These are phyloP conservation scores for Manduca sexta DNA, from an alignment of 1,140 invertebrate genomes.

Conservation along the genomic window DNA sequence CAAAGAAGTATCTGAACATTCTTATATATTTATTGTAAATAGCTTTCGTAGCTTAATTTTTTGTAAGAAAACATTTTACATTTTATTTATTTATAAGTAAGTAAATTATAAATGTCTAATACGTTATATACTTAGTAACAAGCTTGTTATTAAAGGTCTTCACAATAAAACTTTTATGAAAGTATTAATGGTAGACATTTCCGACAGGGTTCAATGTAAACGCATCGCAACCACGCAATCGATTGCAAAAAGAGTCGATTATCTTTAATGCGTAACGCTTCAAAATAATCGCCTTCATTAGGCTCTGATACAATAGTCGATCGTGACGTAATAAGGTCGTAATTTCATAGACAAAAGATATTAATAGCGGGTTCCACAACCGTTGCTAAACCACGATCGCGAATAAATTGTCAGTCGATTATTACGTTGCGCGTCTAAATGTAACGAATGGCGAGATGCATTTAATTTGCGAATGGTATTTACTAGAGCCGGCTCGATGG, in stretches of 20 bases:
- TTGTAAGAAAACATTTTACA: no score
- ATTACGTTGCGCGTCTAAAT: not conserved
- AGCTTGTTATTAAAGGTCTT: no score
- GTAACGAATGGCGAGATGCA: not conserved
- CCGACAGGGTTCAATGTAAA: constrained; percentile 5
- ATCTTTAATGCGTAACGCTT: constrained; percentile 2
- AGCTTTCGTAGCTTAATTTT: not conserved
- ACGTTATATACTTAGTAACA: no score
- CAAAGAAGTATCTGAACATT: no score
- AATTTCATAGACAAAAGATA: not conserved
- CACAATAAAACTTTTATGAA: no score
- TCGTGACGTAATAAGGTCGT: not conserved
- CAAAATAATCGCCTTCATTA: constrained; percentile 3
- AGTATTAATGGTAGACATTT: no score
- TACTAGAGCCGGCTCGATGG: constrained; percentile 2
- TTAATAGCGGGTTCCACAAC: not conserved
- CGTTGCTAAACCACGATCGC: not conserved
- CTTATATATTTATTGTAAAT: not conserved
- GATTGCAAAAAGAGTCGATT: constrained; percentile 10
- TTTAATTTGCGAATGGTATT: constrained; percentile 10
- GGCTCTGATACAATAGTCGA: not conserved
- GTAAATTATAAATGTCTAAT: no score
- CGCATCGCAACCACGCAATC: not conserved
- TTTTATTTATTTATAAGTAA: no score
- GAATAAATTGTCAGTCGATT: not conserved